Base-by-base conservation (phyloP, 30 jellyfish, hydroid and myxozoan genomes). In the Aurelia coerulea region DNA sequence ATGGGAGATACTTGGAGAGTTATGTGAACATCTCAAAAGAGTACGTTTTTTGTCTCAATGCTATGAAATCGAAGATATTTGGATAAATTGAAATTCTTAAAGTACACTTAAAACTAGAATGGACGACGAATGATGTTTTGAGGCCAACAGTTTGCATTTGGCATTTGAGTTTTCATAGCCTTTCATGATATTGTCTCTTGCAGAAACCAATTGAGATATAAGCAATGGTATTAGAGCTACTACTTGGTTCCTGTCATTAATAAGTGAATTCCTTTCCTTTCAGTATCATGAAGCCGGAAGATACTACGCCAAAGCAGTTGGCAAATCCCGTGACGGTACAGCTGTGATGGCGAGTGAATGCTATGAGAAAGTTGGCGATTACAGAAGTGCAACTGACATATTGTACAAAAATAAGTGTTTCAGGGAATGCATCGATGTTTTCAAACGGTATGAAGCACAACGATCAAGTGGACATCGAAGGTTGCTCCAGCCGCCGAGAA, bases 201-300 rank as follows among this genome's bases (percentile, higher is more conserved):
- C 0, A 46, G 56, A 46, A 5, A 46, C 13, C 7, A 4, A 46
- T 46, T 4, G 56, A 46, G 11, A 46, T 46, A 8, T 2, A 5
- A 4, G 56, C 10, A 46, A 46, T 46, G 56, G 2, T 46, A 46
- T 46, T 13, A 46, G 53, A 42, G 56, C 56, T 46, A 13, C 13
- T 46, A 13, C 84, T 8, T 15, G 18, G 9, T 15, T 76, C 29
- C 23, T 0, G 54, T 51, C 33, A 50, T 31, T 34, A 17, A 72
- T 72, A 68, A 23, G 58, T 70, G 29, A 17, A 62, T 54, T 67
- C 59, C 12, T 67, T 17, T 15, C 39, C 51, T 86, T 68, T 29
- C 68, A 86, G 96, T 73, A 76, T 54, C 71, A 39, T 5, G 96
- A 88, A 32, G 96, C 96, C 49, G 96, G 88, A 13, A 69, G 75